These are phyloP conservation scores for Aphrocallistes beatrix DNA, from an alignment of 37 sponge, comb jelly and placozoan genomes.

Conservation along the genomic window DNA sequence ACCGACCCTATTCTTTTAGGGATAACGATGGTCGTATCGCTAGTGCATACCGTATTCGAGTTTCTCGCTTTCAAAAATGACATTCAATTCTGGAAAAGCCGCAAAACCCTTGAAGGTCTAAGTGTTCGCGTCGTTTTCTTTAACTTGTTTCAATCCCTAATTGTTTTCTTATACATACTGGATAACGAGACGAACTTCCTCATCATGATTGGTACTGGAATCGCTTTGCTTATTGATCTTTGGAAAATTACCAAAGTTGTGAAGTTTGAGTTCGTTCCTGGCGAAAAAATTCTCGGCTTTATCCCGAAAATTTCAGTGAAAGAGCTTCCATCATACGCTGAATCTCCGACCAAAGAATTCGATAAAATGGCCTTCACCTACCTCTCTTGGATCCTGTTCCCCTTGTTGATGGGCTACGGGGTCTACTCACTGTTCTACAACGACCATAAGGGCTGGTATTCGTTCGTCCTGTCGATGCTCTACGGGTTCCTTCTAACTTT, in stretches of 20 bases:
- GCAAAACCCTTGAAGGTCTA: slow-evolving; percentile 83
- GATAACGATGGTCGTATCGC: slow-evolving; percentile 71
- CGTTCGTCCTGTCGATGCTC: slow-evolving; percentile 70
- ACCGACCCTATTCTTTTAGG: slow-evolving; percentile 91
- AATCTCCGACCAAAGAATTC: slow-evolving; percentile 86
- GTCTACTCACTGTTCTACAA: slow-evolving; percentile 93
- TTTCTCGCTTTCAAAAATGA: slow-evolving; percentile 99
- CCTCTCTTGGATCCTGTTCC: slow-evolving; percentile 75
- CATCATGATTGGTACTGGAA: slow-evolving; percentile 64
- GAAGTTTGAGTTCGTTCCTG: slow-evolving; percentile 43
- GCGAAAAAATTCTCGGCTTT: slow-evolving; percentile 48
- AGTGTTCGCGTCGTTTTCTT: slow-evolving; percentile 82
- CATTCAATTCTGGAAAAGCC: slow-evolving; percentile 94
- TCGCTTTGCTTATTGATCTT: slow-evolving; percentile 73
- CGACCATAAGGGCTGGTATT: slow-evolving; percentile 99
- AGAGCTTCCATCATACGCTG: slow-evolving; percentile 70
- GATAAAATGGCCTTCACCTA: slow-evolving; percentile 96
- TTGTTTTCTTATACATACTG: slow-evolving; percentile 88
- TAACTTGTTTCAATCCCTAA: slow-evolving; percentile 80
- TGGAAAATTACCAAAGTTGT: slow-evolving; percentile 97
- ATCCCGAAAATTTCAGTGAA: slow-evolving; percentile 52
- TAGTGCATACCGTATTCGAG: slow-evolving; percentile 91
- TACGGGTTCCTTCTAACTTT: slow-evolving; percentile 97
- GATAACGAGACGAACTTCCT: slow-evolving; percentile 92
- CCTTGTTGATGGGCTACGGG: slow-evolving; percentile 79